phyloP scores from a whole-genome alignment of 2,113 vertebrate species.

The Prionailurus viverrinus region DNA sequence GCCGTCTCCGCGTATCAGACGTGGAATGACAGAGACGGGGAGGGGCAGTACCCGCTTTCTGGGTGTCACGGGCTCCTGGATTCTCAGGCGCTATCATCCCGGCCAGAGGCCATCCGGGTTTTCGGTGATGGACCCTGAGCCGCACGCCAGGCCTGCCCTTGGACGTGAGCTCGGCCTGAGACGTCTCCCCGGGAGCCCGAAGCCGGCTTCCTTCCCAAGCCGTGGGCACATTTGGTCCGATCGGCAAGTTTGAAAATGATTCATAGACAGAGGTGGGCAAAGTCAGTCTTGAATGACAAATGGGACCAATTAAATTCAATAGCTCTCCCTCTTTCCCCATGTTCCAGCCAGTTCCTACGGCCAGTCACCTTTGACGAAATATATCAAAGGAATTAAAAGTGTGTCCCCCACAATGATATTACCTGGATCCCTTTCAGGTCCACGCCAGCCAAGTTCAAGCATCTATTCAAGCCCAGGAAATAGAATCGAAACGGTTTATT shows the following conservation, averaged over 20 bases:
- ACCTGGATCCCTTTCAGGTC: neutral
- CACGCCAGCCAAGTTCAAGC: neutral
- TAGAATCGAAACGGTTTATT: conserved; percentile 58
- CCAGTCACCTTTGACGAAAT: neutral
- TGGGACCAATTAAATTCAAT: neutral
- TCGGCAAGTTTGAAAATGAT: neutral
- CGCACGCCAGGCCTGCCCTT: accelerated
- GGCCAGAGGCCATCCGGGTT: neutral
- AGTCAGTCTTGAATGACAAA: neutral
- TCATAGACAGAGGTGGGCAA: neutral
- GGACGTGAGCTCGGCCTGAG: neutral
- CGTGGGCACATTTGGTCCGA: neutral
- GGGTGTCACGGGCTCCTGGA: neutral
- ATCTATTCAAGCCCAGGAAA: conserved; percentile 48
- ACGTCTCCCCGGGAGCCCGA: neutral
- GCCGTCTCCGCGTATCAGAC: accelerated
- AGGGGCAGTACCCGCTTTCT: accelerated
- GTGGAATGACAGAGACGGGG: accelerated
- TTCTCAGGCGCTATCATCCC: accelerated
- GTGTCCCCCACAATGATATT: neutral
- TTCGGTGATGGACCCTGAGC: accelerated
- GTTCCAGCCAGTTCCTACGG: neutral
- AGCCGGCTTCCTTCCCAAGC: neutral
- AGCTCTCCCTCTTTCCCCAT: neutral
- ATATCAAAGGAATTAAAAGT: neutral